phyloP scores from a whole-genome alignment of 1,140 invertebrate genomes.

The Centruroides vittatus region DNA sequence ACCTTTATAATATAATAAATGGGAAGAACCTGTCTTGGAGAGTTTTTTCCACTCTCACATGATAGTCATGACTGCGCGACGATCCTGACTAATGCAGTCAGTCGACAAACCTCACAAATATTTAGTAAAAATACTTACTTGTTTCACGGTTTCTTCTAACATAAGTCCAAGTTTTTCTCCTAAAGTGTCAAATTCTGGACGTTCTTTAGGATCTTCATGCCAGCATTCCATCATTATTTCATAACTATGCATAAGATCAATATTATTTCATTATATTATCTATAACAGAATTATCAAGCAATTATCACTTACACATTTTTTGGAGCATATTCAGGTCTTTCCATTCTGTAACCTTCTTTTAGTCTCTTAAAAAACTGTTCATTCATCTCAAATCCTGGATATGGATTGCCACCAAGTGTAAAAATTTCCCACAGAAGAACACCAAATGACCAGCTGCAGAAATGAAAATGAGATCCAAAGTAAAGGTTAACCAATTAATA shows the following conservation, averaged over 20 bases:
- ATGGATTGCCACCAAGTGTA: conserved; percentile 61
- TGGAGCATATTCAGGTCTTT: conserved; percentile 44
- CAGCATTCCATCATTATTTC: conserved; percentile 55
- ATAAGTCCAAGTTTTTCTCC: conserved; percentile 16
- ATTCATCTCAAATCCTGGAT: conserved; percentile 40
- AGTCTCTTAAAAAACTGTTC: conserved; percentile 50
- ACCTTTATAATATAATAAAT: too few relatives aligned
- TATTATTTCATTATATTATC: not conserved
- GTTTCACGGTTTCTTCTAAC: conserved; percentile 18
- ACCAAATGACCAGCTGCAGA: conserved; percentile 52
- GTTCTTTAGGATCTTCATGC: conserved; percentile 59
- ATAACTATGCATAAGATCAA: conserved; percentile 35
- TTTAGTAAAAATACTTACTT: conserved; percentile 12
- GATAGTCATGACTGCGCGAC: too few relatives aligned
- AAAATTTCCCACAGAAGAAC: conserved; percentile 67
- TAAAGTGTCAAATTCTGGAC: conserved; percentile 50
- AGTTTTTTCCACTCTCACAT: too few relatives aligned
- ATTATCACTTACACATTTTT: conserved; percentile 9
- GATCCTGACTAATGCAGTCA: too few relatives aligned
- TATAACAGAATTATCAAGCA: not conserved
- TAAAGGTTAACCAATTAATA: not conserved
- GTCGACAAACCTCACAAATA: too few relatives aligned
- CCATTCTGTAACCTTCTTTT: conserved; percentile 47
- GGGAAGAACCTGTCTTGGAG: too few relatives aligned
- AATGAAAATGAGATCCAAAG: not conserved